phyloP scores from a whole-genome alignment of 1,140 invertebrate species.

The Triops longicaudatus region DNA sequence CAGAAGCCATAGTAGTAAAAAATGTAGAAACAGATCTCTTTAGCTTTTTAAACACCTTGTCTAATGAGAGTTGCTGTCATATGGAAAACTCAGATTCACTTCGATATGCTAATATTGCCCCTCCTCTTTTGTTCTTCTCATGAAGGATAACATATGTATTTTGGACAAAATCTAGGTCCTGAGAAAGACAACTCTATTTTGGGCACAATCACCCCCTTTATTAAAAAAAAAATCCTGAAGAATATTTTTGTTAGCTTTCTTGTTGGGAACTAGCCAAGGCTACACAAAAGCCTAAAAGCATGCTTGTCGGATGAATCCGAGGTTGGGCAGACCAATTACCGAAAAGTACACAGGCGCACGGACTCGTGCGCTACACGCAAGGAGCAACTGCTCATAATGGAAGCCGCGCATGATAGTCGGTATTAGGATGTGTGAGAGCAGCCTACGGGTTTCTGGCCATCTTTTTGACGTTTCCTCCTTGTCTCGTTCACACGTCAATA shows the following conservation, averaged over 20 bases:
- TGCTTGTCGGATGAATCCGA: neutral
- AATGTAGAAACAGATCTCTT: neutral
- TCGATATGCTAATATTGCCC: too few relatives aligned
- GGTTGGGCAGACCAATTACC: neutral
- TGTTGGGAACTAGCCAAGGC: neutral
- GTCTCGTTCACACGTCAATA: neutral
- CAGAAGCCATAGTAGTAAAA: neutral
- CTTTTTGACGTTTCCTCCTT: neutral
- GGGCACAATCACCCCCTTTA: too few relatives aligned
- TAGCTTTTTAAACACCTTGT: neutral
- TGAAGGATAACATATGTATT: too few relatives aligned
- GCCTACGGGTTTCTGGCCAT: neutral
- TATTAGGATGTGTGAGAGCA: neutral
- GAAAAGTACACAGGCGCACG: neutral
- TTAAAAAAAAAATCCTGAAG: too few relatives aligned
- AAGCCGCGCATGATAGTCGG: slow-evolving; percentile 3
- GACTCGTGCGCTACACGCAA: neutral
- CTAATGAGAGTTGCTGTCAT: too few relatives aligned
- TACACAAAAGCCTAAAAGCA: neutral
- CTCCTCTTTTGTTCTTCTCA: too few relatives aligned
- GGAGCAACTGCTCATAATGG: neutral
- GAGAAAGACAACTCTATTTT: too few relatives aligned
- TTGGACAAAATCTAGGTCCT: too few relatives aligned
- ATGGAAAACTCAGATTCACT: too few relatives aligned
- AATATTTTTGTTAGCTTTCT: too few relatives aligned